Percentiles rank a stretch among this genome's conserved stretches.
Conservation (phyloP, 2,888 invertebrate genomes). For the Heliconius aoede region DNA sequence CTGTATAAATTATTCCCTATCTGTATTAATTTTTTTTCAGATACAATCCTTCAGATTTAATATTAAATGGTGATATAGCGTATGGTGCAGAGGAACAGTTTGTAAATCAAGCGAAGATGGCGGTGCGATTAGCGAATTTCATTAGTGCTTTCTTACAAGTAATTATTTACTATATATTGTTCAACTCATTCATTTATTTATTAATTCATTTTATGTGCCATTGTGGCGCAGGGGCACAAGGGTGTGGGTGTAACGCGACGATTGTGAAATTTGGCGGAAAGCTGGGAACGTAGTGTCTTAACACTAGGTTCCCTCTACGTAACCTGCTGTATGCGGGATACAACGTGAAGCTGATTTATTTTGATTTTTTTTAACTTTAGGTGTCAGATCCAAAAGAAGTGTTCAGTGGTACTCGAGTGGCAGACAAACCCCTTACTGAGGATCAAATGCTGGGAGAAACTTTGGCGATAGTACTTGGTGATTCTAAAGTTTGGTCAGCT, state of each 20-base stretch:
- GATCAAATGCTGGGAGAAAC: slow-evolving; percentile 99
- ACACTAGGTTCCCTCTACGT: no score
- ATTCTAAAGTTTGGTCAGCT: slow-evolving; percentile 96
- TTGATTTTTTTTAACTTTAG: no score
- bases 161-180: slow-evolving; percentile 12
- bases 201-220: no score
- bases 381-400: slow-evolving; percentile 94
- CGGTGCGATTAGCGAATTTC: slow-evolving; percentile 97
- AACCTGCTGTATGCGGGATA: no score
- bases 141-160: slow-evolving; percentile 97
- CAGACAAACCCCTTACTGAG: slow-evolving; percentile 94
- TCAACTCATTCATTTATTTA: no score
- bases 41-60: slow-evolving; percentile 88
- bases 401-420: slow-evolving; percentile 94
- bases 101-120: slow-evolving; percentile 98
- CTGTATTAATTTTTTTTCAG: no score
- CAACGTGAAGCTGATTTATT: no score
- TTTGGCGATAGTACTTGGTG: slow-evolving; percentile 93
- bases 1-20: no score
- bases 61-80: slow-evolving; percentile 93
- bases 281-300: no score
- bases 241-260: no score
- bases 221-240: no score
- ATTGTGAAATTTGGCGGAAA: no score
- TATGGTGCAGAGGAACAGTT: slow-evolving; percentile 95